Base-by-base conservation (phyloP, 2,797 vertebrate species). In the Bradypodion pumilum region DNA sequence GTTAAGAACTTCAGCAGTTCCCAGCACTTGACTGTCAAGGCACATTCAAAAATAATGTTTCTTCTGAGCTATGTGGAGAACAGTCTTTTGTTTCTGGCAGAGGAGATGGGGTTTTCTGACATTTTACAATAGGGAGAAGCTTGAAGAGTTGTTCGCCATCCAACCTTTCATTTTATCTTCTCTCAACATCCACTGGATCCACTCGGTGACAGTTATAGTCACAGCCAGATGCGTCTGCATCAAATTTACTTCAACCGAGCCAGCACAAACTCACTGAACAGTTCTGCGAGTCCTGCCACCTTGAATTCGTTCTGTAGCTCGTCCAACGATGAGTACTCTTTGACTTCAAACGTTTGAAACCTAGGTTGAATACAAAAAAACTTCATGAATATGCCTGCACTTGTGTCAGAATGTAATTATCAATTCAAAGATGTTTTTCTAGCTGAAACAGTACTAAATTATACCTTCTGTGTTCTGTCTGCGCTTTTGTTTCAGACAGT, bases 281-380 rank as follows among this genome's bases (percentile, higher is more conserved):
- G 88, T 83, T 87, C n/a, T 85, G 3, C 37, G 52, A 96, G 95
- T 91, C 96, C 97, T 65, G 94, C 92, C 46, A 91, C 80, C 93
- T 96, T 95, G 94, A 97, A 98, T 91, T 97, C 97, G 86, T 89
- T 94, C 93, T 93, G 95, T 85, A 98, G 91, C 52, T 96, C 96
- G 78, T 94, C 94, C 66, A 88, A 62, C 23, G 94, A 94, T 85
- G 95, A 94, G 94, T 94, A 95, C 90, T 97, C 96, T 94, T 95
- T 96, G 88, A 97, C 95, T 95, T 97, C 96, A 94, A 97, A 98
- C 1, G 73, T 89, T 90, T 94, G 90, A 90, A 97, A 96, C 94
- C 97, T 97, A 91, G 68, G 93, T 94, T 85, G 90, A 84, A 93
- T 87, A 91, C 93, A 85, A 75, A 80, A 80, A 94, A 91, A 89